Evolutionary conservation across 2,797 vertebrate species (phyloP).

Genomic region (Ataeniobius toweri): DNA sequence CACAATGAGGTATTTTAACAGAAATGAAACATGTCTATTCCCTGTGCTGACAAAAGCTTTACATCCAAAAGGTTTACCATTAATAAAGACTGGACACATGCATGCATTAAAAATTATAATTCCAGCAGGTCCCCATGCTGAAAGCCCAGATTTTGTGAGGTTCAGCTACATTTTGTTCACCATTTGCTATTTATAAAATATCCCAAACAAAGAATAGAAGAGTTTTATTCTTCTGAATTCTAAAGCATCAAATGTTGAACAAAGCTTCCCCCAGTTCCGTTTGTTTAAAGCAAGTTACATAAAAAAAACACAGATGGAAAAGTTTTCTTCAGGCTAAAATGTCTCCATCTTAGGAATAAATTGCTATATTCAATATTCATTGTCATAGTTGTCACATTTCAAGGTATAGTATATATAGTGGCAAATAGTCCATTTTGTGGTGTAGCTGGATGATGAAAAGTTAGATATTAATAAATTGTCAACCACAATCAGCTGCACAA

Average conservation of each 20-base stretch:
- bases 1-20: slow-evolving; percentile 32
- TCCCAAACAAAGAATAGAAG: slow-evolving; percentile 31
- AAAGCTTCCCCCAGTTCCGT: slow-evolving; percentile 20
- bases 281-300: slow-evolving; percentile 35
- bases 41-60: slow-evolving; percentile 12
- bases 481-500: not conserved
- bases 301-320: slow-evolving; percentile 39
- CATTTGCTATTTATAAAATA: slow-evolving; percentile 15
- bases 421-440: not conserved
- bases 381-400: not conserved
- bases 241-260: slow-evolving; percentile 14
- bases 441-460: not conserved
- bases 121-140: not conserved
- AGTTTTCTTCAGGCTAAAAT: not conserved
- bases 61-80: slow-evolving; percentile 3
- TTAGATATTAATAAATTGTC: not conserved
- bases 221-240: slow-evolving; percentile 4
- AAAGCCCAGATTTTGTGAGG: not conserved
- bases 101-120: slow-evolving; percentile 16
- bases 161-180: not conserved
- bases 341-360: not conserved
- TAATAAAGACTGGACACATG: slow-evolving; percentile 15
- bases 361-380: not conserved
- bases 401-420: not conserved
- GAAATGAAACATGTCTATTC: not conserved